Base-by-base conservation (phyloP, 2,113 vertebrate species). In the Caretta caretta region DNA sequence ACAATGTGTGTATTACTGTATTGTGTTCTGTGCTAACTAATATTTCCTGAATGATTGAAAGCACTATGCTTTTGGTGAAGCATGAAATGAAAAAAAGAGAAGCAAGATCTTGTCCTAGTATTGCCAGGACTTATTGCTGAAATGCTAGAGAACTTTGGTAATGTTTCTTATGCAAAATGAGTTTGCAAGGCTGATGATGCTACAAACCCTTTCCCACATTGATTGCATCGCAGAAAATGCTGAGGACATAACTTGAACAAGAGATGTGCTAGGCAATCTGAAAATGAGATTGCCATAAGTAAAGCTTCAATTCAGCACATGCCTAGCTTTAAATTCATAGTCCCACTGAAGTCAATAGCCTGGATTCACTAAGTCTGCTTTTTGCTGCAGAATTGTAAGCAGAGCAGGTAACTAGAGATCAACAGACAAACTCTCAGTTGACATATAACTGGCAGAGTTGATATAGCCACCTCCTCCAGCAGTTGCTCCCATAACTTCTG, bases 151-250 rank as follows among this genome's bases (percentile, higher is more conserved):
- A 54, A 7, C n/a, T 80, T 54, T 16, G 20, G 49, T 62, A 31
- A 62, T 13, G 3, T 31, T 31, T 62, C 29, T 29, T 62, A 62
- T 62, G 57, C 27, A 62, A 31, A 62, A n/a, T 35, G 14, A 35
- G 31, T 35, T n/a, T 65, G 62, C 14, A 12, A 65, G 88, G 57
- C 46, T 7, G 51, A 16, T 0, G 0, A 20, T 59, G 54, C 53
- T 91, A 54, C 22, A 57, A 2, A 13, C 12, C 51, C 10, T 25
- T 42, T 10, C 27, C 80, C 42, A 2, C 4, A 1, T 65, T 69
- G 35, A 84, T 29, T 69, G 83, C 79, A 51, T 69, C 82, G 16
- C 46, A 76, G 78, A 57, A 76, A 81, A 38, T 29, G 13, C 1
- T 46, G 10, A 83, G 78, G 42, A 79, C 54, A 82, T 84, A 14